Base-by-base conservation (phyloP, 2,113 vertebrate genomes). In the Tupaia chinensis region DNA sequence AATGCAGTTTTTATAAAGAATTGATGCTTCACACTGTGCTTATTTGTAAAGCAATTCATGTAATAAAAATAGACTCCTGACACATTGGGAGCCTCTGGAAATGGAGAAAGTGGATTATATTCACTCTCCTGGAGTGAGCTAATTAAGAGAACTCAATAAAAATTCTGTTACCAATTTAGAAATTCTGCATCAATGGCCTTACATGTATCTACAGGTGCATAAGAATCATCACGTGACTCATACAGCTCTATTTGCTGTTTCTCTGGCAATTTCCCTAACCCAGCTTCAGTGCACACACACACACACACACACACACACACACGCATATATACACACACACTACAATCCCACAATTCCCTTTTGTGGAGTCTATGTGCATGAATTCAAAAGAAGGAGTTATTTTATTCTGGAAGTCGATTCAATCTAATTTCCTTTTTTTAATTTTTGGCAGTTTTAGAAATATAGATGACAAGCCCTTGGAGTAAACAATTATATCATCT, bases 71-170 rank as follows among this genome's bases (percentile, higher is more conserved):
- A 85, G 83, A 74, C 20, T 81, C 61, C 66, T 65, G 29, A 88
- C 72, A 95, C 58, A 13, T 23, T 68, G 90, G 89, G 79, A 73
- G 66, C 58, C 80, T 73, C 58, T 85, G 91, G 86, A 94, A 91
- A 88, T 32, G 15, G 85, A n/a, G 34, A 92, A 56, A 84, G 63
- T 92, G 68, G 87, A 85, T 97, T 95, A 65, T 66, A 84, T 61
- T 87, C 16, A 60, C 68, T 78, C 72, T 56, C 84, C 85, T 76
- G 78, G 63, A 7, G 23, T 77, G 91, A 96, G 23, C 20, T 95
- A 93, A 97, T 95, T 96, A 98, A 96, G 93, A 97, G 58, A 90
- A 94, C 32, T 86, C 95, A 78, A 15, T 70, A 58, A 88, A 94
- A 93, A 89, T 79, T 95, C 22, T 82, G 69, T 91, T 86, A 83